A percentile compares a stretch with the other conserved stretches of the same genome.
phyloP scores from a whole-genome alignment of 2,888 invertebrate species.

The Agrochola litura region DNA sequence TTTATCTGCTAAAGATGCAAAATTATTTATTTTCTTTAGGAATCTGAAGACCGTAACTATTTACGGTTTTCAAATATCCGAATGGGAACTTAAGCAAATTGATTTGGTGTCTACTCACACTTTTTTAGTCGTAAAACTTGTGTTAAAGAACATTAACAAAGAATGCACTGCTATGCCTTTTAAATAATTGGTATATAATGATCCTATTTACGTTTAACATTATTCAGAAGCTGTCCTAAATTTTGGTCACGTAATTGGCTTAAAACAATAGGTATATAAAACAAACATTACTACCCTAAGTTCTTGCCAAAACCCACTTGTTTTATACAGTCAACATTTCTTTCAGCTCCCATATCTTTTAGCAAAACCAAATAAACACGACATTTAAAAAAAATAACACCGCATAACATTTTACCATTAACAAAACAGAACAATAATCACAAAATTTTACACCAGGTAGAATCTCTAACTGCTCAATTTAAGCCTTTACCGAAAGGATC shows the following conservation, averaged over 20 bases:
- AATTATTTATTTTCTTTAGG: conserved; percentile 29
- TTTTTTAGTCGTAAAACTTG: background rate
- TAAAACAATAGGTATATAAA: background rate
- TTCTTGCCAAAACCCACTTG: background rate
- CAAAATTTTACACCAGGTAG: conserved; percentile 37
- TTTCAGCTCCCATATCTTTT: background rate
- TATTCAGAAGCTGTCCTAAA: background rate
- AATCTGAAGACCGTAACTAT: conserved; percentile 23
- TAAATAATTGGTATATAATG: background rate
- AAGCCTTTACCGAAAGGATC: conserved; percentile 26
- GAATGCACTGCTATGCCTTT: background rate
- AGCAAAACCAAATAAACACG: conserved; percentile 9
- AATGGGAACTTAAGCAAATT: conserved; percentile 38
- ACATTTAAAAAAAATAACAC: background rate
- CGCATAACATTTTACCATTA: conserved; percentile 2
- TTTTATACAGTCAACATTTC: background rate
- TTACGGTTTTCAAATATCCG: conserved; percentile 25
- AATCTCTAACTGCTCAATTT: conserved; percentile 31
- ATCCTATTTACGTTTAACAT: background rate
- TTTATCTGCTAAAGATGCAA: conserved; percentile 50
- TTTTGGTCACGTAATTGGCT: background rate
- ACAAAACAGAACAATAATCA: conserved; percentile 30
- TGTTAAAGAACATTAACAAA: background rate
- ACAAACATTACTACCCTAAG: no score
- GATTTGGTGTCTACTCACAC: conserved; percentile 19